Evolutionary conservation across 1,140 invertebrate genomes (phyloP).

Genomic region (Drosophila azteca): DNA sequence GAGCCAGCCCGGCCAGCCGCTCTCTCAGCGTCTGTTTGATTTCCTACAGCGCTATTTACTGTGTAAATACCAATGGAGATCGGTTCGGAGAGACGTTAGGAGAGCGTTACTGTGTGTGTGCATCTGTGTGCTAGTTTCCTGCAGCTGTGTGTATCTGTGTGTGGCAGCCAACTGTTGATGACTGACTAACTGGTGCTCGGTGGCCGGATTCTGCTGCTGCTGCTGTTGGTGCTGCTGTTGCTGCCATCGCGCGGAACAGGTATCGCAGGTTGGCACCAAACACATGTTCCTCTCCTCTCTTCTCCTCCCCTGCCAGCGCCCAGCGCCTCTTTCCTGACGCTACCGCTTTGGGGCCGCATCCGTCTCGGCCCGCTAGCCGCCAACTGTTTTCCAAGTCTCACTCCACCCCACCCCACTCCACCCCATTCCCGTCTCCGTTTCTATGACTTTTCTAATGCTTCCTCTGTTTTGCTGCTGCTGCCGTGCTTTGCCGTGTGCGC

Average conservation of each 20-base stretch:
- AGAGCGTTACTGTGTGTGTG: conserved; percentile 44
- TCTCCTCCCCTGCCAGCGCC: background rate
- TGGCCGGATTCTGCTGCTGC: conserved; percentile 71
- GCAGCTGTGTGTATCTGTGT: conserved; percentile 47
- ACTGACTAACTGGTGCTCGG: conserved; percentile 70
- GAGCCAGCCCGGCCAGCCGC: too few species aligned
- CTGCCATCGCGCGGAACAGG: conserved; percentile 72
- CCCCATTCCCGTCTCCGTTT: conserved; percentile 5
- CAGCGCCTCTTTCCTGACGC: background rate
- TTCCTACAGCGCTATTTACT: conserved; percentile 60
- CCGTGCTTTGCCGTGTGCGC: conserved; percentile 25
- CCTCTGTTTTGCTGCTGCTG: conserved; percentile 35
- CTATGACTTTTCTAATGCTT: conserved; percentile 68
- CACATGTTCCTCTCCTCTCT: conserved; percentile 50
- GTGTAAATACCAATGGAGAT: conserved; percentile 55
- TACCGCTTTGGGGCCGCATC: conserved; percentile 5
- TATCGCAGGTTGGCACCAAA: conserved; percentile 80
- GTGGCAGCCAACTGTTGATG: conserved; percentile 70
- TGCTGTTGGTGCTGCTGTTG: conserved; percentile 38
- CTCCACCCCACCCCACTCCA: too few species aligned
- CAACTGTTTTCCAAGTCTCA: conserved; percentile 46
- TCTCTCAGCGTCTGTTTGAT: conserved; percentile 50
- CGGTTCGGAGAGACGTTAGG: conserved; percentile 51
- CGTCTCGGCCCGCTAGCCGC: conserved; percentile 28
- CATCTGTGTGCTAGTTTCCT: conserved; percentile 7